Base-by-base conservation (phyloP, 2,888 invertebrate genomes). In the Stomorhina lunata region DNA sequence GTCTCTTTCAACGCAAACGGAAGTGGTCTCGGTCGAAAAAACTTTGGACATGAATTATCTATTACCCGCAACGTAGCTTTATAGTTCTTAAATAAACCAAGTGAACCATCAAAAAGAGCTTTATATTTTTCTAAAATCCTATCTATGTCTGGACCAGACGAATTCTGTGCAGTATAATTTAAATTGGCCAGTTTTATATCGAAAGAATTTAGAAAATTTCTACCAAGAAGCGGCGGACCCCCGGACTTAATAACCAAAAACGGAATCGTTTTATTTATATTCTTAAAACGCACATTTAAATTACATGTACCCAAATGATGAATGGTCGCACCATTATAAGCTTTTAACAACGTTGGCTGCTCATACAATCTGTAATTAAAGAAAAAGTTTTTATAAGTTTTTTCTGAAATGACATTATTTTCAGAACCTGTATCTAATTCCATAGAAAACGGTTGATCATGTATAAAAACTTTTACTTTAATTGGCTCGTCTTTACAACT, bases 51-150 rank as follows among this genome's bases (percentile, higher is more conserved):
- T 34, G 71, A 32, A 22, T 63, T 76, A 12, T 84, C 83, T 45
- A 80, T 83, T 17, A 85, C 29, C 22, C 66, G 65, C 34, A 48
- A 76, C 48, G 50, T 50, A 20, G 68, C 84, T 34, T 73, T 50
- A 63, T 76, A 63, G 20, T 81, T 84, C 2, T 76, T 84, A 61
- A 81, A 85, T 12, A 43, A 43, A 15, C 83, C 80, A n/a, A 85
- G 50, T 4, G 61, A 34, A 34, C 71, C 45, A 40, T 57, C 43
- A n/a, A 59, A 57, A 40, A 53, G 29, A 34, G 25, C 12, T 32
- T 59, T 27, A 59, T 20, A 72, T 45, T 27, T 72, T 59, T 20
- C 6, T 15, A 40, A 12, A 32, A 61, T 34, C 20, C 10, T 72
- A 17, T 45, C 3, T 6, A 20, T 9, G 29, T 66, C 6, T 37